These are phyloP conservation scores for Monochamus saltuarius DNA, from an alignment of 1,140 invertebrate species.

Conservation along the genomic window DNA sequence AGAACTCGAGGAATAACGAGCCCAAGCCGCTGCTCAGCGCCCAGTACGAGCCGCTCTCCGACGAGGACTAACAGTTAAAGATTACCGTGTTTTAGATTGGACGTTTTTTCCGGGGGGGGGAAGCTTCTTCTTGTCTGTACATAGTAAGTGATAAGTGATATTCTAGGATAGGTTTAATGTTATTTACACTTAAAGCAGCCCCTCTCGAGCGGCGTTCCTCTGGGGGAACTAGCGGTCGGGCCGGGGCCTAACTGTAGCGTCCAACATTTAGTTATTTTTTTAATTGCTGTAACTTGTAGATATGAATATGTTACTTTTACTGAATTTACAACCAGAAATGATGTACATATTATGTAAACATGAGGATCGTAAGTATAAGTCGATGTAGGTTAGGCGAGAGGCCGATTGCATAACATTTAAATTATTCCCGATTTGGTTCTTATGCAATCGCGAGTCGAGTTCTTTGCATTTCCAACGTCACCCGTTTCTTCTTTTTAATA, in stretches of 20 bases:
- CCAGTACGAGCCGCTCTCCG: slow-evolving; percentile 84
- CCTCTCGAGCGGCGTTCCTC: background rate
- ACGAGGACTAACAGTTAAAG: slow-evolving; percentile 70
- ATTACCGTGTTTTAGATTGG: slow-evolving; percentile 19
- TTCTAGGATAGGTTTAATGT: slow-evolving; percentile 22
- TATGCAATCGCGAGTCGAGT: slow-evolving; percentile 23
- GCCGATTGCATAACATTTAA: slow-evolving; percentile 13
- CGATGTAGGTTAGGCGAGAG: slow-evolving; percentile 9
- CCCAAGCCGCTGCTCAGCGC: slow-evolving; percentile 79
- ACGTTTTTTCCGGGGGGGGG: background rate
- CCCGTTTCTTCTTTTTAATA: slow-evolving; percentile 28
- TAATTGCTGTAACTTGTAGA: slow-evolving; percentile 12
- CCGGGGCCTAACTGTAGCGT: slow-evolving; percentile 23
- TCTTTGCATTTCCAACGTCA: slow-evolving; percentile 42
- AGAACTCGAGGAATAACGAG: slow-evolving; percentile 59
- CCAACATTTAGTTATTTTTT: slow-evolving; percentile 23
- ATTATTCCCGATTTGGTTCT: slow-evolving; percentile 10
- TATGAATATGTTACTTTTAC: slow-evolving; percentile 15
- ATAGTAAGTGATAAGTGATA: slow-evolving; percentile 34
- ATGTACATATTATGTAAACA: slow-evolving; percentile 21
- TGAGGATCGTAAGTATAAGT: slow-evolving; percentile 13
- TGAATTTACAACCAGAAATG: slow-evolving; percentile 8
- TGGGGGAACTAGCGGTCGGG: too few relatives aligned
- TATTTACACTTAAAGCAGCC: slow-evolving; percentile 17
- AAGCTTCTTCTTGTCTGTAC: slow-evolving; percentile 12